Base-by-base conservation (phyloP, 2,113 vertebrate species). In the Meles meles region DNA sequence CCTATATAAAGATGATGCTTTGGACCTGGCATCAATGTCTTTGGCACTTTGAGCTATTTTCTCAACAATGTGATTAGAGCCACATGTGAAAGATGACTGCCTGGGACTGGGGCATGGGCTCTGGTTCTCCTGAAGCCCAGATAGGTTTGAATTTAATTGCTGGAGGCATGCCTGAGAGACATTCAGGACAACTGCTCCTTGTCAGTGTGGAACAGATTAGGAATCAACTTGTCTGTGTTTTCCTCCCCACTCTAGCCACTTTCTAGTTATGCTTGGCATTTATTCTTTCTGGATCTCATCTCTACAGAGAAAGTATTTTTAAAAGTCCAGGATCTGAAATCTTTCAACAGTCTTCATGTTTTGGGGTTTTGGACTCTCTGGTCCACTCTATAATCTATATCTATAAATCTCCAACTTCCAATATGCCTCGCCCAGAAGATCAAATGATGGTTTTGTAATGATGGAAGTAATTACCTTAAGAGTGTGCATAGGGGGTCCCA, bases 381-480 rank as follows among this genome's bases (percentile, higher is more conserved):
- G 61, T 65, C 39, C 8, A 57, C 49, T 96, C 61, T 63, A 65
- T 92, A 44, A 29, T 93, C 84, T 76, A 44, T 59, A 37, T 27
- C 37, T 17, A 69, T 63, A 83, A 61, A 85, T 83, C 71, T 88
- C 76, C 47, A 89, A 25, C 42, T 97, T 91, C 65, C 86, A 52
- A 8, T 52, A 44, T 65, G 11, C 25, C 21, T n/a, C 42, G 6
- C n/a, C 77, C n/a, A 92, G 37, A 77, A 72, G 84, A 91, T 85
- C 76, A 95, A 96, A 92, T 39, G 55, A 79, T 91, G 57, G 6
- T 55, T 96, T 95, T 71, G 34, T 87, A 71, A 83, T 95, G 77
- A 95, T 57, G 72, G 86, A 82, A 88, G 31, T 94, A 65, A 94
- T 92, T 97, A 77, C 77, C 61, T 94, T 96, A 95, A 79, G 37